phyloP scores from a whole-genome alignment of 1,140 invertebrate genomes.

The Spodoptera litura region DNA sequence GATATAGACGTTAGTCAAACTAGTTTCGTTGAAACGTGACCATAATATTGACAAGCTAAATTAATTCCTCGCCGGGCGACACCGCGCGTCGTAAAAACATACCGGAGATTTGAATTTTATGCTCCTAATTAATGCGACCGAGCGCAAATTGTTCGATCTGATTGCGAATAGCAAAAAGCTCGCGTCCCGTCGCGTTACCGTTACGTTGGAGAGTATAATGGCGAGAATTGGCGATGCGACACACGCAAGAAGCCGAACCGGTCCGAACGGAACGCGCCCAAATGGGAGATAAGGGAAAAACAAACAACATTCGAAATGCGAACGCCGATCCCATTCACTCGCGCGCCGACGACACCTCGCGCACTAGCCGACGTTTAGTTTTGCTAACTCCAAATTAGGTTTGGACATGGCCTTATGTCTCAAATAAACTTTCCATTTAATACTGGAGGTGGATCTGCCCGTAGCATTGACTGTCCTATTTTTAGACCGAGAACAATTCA shows the following conservation, averaged over 20 bases:
- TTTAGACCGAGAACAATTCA: slow-evolving; percentile 19
- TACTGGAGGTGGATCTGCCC: neutral
- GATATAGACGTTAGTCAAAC: slow-evolving; percentile 70
- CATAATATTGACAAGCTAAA: slow-evolving; percentile 70
- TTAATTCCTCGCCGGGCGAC: slow-evolving; percentile 64
- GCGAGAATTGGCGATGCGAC: slow-evolving; percentile 71
- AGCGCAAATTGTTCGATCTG: slow-evolving; percentile 60
- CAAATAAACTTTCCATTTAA: slow-evolving; percentile 8
- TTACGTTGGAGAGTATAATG: slow-evolving; percentile 65
- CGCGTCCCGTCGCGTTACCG: slow-evolving; percentile 63
- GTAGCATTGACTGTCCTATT: slow-evolving; percentile 8
- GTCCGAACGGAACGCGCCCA: slow-evolving; percentile 66
- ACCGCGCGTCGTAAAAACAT: slow-evolving; percentile 54
- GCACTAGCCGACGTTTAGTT: slow-evolving; percentile 25
- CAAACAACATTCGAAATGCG: slow-evolving; percentile 68
- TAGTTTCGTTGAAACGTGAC: slow-evolving; percentile 66
- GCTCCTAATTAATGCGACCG: slow-evolving; percentile 61
- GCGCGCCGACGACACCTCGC: slow-evolving; percentile 62
- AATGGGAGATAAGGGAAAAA: slow-evolving; percentile 71
- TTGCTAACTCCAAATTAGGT: slow-evolving; percentile 22
- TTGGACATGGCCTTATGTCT: slow-evolving; percentile 9
- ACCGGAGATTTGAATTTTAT: slow-evolving; percentile 66
- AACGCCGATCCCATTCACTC: slow-evolving; percentile 62
- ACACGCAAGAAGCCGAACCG: slow-evolving; percentile 72
- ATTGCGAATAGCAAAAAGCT: slow-evolving; percentile 64